Base-by-base conservation (phyloP, 2,797 vertebrate species). In the Tenualosa thibaudeaui region DNA sequence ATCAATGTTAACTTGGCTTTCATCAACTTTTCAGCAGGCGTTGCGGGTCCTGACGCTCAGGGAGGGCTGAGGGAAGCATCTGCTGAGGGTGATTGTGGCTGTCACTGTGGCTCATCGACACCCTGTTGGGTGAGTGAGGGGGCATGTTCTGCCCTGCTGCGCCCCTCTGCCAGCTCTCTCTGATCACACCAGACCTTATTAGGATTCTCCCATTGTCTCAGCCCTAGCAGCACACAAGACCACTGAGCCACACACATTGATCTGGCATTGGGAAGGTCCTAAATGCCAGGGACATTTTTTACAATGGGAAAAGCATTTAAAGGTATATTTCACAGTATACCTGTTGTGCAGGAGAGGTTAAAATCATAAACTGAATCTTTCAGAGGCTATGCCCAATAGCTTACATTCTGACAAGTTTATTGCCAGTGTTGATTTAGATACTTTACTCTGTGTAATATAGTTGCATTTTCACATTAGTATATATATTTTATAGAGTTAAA, bases 1-100 rank as follows among this genome's bases (percentile, higher is more conserved):
- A 89, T 90, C 85, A 84, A 88, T 88, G 81, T 50, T 82, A 37
- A 78, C 37, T 83, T 53, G 53, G 82, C 81, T 87, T 87, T 88
- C 82, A 89, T 89, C 85, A 82, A 81, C 62, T 81, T 82, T 53
- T 84, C 51, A 81, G 71, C 71, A 37, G 71, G 71, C 37, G 17
- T 46, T 40, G 13, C 37, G 19, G 40, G 37, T 22, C 40, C 19
- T 5, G 17, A 24, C 40, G 62, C 58, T 65, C 60, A 82, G 68
- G 68, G 40, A 65, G 68, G 65, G 53, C 40, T 82, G 49, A 82
- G 68, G 82, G 71, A 85, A 82, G 88, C 84, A 58, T 81, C 43
- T 65, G 78, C 65, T 58, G 84, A 88, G 85, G 83, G 81, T 84
- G 87, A 83, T 81, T 82, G 82, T 85, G 85, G 84, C 85, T 83